A percentile compares a stretch with the other conserved stretches of the same genome.
phyloP scores from a whole-genome alignment of 2,888 invertebrate genomes.

The Calameuta filiformis region DNA sequence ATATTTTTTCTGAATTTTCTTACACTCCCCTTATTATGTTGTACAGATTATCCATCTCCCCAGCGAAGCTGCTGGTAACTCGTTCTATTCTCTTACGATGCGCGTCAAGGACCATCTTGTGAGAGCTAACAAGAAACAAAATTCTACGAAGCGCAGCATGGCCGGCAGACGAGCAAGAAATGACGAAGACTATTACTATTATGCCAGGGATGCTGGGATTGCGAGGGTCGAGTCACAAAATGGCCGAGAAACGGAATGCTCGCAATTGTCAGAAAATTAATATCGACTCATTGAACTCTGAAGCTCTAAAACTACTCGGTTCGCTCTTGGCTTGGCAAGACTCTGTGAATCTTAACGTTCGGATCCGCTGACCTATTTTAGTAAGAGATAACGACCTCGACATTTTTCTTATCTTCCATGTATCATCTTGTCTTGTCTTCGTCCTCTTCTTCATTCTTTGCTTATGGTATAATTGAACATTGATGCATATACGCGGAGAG shows the following conservation, averaged over 20 bases:
- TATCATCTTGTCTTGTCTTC: not conserved
- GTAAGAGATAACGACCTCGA: not conserved
- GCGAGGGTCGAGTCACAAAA: not conserved
- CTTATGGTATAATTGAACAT: not conserved
- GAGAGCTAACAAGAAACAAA: not conserved
- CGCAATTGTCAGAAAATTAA: conserved; percentile 33
- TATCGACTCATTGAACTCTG: conserved; percentile 38
- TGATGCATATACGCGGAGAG: not conserved
- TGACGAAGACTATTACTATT: not conserved
- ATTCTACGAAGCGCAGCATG: not conserved
- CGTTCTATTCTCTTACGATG: not conserved
- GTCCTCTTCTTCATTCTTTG: conserved; percentile 9
- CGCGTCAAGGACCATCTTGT: not conserved
- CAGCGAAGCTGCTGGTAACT: not conserved
- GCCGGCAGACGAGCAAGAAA: conserved; percentile 13
- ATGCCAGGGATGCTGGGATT: not conserved
- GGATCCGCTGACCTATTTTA: conserved; percentile 9
- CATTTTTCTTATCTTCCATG: not conserved
- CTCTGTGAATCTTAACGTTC: conserved; percentile 5
- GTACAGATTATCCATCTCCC: not conserved
- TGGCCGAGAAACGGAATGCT: not conserved
- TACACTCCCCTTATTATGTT: not conserved
- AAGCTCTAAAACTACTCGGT: conserved; percentile 17
- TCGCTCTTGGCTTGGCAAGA: conserved; percentile 10
- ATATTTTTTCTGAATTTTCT: not conserved